These are phyloP conservation scores for Dasyornis broadbenti DNA, from an alignment of 2,113 vertebrate genomes.

Conservation along the genomic window DNA sequence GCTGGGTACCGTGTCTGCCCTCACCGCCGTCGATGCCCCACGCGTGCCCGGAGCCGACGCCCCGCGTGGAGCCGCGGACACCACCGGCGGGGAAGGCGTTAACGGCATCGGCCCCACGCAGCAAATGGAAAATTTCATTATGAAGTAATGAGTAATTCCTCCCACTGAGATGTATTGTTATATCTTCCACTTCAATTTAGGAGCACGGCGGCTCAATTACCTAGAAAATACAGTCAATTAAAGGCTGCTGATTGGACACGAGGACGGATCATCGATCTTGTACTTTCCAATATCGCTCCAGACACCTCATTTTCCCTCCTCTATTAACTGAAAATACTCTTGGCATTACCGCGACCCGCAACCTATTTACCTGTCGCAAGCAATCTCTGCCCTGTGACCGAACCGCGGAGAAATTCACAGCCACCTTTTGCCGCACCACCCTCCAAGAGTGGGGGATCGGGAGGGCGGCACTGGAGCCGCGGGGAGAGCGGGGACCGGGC, in stretches of 20 bases:
- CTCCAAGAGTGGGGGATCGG: not conserved
- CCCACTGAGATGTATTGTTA: constrained; percentile 79
- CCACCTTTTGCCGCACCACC: not conserved
- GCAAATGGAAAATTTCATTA: constrained; percentile 81
- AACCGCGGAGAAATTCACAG: constrained; percentile 50
- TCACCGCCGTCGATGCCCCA: not conserved
- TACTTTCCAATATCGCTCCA: constrained; percentile 87
- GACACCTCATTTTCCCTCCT: constrained; percentile 90
- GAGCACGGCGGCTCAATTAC: constrained; percentile 82
- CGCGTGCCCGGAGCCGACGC: not conserved
- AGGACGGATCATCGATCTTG: constrained; percentile 89
- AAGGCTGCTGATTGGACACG: constrained; percentile 86
- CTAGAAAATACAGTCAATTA: constrained; percentile 92
- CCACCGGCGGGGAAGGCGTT: not conserved
- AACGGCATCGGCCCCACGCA: constrained; percentile 31
- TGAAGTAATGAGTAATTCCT: constrained; percentile 80
- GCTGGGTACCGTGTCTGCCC: not conserved
- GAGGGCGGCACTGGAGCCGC: not conserved
- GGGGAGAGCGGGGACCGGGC: too few relatives aligned
- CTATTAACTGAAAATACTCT: constrained; percentile 92
- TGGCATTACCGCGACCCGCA: constrained; percentile 79
- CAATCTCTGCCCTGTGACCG: constrained; percentile 77
- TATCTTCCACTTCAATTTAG: constrained; percentile 82
- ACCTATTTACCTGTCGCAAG: constrained; percentile 91
- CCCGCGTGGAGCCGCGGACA: not conserved